phyloP scores from a whole-genome alignment of 2,888 invertebrate species.

The Synanthedon andrenaeformis region DNA sequence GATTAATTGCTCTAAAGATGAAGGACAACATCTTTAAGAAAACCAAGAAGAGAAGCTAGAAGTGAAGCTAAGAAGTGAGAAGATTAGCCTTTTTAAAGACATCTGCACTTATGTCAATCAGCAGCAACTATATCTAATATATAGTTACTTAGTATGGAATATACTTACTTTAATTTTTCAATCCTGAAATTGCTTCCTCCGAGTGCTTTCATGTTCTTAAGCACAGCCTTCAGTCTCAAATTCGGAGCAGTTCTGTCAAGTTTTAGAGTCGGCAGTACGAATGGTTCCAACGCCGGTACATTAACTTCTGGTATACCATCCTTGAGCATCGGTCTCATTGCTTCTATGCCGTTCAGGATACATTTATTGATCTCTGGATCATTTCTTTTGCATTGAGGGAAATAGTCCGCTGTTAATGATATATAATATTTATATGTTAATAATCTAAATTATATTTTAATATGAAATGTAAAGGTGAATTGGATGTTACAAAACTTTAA shows the following conservation, averaged over 20 bases:
- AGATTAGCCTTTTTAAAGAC: no score
- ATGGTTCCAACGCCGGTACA: slow-evolving; percentile 77
- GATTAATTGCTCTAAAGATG: no score
- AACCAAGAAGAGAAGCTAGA: no score
- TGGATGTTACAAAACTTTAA: no score
- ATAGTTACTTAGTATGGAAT: no score
- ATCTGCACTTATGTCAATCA: no score
- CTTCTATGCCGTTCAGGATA: slow-evolving; percentile 69
- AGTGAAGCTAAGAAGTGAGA: no score
- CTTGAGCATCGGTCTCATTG: slow-evolving; percentile 66
- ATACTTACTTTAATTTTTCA: slow-evolving; percentile 73
- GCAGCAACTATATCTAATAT: no score
- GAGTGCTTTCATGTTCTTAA: slow-evolving; percentile 73
- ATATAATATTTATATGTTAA: neutral
- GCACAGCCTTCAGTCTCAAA: slow-evolving; percentile 75
- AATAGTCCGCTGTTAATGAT: slow-evolving; percentile 64
- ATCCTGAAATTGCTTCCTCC: slow-evolving; percentile 75
- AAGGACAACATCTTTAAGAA: no score
- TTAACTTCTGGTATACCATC: slow-evolving; percentile 75
- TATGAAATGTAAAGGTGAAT: neutral
- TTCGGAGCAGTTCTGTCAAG: slow-evolving; percentile 77
- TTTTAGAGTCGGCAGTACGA: slow-evolving; percentile 75
- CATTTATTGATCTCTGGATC: slow-evolving; percentile 75
- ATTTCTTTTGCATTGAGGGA: slow-evolving; percentile 73
- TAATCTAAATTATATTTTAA: neutral